Evolutionary conservation across 2,888 invertebrate genomes (phyloP), one percentile per base, ranked within the genome.

Genomic region (Nomada fabriciana): DNA sequence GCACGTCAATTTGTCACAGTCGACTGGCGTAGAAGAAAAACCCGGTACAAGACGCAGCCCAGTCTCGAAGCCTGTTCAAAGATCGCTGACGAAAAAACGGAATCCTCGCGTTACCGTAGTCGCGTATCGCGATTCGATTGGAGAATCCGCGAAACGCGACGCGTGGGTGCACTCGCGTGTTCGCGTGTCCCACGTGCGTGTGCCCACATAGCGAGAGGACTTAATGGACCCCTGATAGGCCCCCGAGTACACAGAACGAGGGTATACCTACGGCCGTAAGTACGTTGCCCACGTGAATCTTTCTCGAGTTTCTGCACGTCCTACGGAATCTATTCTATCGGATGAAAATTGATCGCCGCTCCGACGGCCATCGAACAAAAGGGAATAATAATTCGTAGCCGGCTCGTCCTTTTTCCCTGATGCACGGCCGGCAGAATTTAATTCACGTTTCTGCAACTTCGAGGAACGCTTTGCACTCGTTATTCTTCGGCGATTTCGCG

Each of bases 211-310:
- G 85, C 81, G 85, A 85, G 86, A 84, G 86, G 87, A 86, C 86
- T 88, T 91, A 91, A 91, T 91, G 89, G 90, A 90, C 89, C 91
- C 88, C 89, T 89, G 91, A 91, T 90, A 89, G 84, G 76, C 76
- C 72, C 72, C 78, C 69, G 63, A 59, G 59, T 60, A 70, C 70
- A 55, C 15, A n/a, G 55, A 29, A 29, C 20, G 20, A 2, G 13
- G n/a, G n/a, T 63, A 50, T 60, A 68, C 52, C 36, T 52, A 59
- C 42, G 36, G 11, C 65, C 63, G 61, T 5, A 7, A 36, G 36
- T 47, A 11, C 20, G 63, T 75, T 79, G 79, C 83, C 81, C 89
- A 90, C 89, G 86, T 89, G 85, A 86, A 79, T 88, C 77, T 72
- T 73, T 67, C 73, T 76, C 78, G 74, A 60, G 77, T 74, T 85